Evolutionary conservation across 2,888 invertebrate species (phyloP).

Genomic region (Holacanthella duospinosa): DNA sequence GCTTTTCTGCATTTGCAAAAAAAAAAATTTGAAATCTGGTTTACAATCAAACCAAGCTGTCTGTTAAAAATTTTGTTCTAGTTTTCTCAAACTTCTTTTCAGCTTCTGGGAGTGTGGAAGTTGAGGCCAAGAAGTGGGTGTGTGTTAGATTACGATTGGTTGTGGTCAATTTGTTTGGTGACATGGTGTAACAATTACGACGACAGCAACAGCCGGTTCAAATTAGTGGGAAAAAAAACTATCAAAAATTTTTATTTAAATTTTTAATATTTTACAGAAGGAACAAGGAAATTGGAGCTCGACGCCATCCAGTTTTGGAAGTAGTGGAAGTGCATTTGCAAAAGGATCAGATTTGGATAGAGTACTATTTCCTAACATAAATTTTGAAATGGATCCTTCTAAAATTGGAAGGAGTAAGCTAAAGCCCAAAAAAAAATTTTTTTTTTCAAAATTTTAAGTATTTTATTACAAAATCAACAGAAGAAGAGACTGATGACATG

Average conservation of each 20-base stretch:
- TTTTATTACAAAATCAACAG: neutral
- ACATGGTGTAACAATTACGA: neutral
- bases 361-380: neutral
- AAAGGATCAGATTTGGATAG: constrained; percentile 1
- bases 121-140: neutral
- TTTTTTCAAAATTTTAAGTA: neutral
- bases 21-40: neutral
- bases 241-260: neutral
- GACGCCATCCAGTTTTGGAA: neutral
- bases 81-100: neutral
- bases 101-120: neutral
- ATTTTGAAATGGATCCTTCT: neutral
- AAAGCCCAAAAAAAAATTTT: neutral
- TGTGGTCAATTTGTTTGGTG: neutral
- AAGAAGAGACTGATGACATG: too few relatives aligned
- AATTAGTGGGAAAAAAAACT: neutral
- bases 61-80: neutral
- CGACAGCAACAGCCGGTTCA: neutral
- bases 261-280: neutral
- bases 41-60: neutral
- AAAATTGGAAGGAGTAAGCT: neutral
- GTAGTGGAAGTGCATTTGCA: neutral
- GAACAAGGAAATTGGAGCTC: neutral
- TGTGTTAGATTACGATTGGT: neutral
- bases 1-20: neutral